Evolutionary conservation across 2,888 invertebrate genomes (phyloP), one percentile per base, ranked within the genome.

Genomic region (Sycophila texana): DNA sequence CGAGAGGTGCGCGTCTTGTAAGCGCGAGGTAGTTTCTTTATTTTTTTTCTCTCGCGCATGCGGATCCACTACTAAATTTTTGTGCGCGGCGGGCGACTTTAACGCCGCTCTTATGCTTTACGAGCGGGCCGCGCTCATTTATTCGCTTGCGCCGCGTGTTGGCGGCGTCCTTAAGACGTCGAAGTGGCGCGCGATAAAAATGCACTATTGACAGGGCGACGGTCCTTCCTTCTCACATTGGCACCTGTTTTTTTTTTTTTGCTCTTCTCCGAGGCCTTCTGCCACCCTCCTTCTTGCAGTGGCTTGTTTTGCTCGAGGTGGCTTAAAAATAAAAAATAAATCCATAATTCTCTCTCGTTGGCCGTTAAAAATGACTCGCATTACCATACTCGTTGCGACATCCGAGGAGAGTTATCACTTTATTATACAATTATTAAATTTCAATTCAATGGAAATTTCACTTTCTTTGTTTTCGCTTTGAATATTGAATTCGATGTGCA

Each of bases 101-200:
- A 20, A 63, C 51, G 58, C 66, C 66, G 39, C 71, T 61, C 51
- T 26, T 61, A 61, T 22, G 63, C 49, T 67, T 74, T 74, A 74
- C 74, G 66, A 67, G 47, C 67, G 16, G 26, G 14, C 57, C 53
- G n/a, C 49, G 39, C 66, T 74, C 74, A 60, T 74, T 74, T 67
- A 74, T 74, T 74, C 47, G 67, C 47, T 60, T 20, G 49, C 51
- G 30, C 22, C 67, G 39, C 67, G 22, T 22, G 57, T 58, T 16
- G 22, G 58, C 39, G 39, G 39, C 39, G 10, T 12, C 53, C 53
- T 30, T 55, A 67, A 67, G 39, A 39, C n/a, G 10, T 20, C 67
- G n/a, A 51, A 47, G 26, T 18, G 16, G 0, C 18, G 22, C 53
- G 53, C 53, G 67, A 63, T 74, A 74, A 74, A 74, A 74, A 63